Base-by-base conservation (phyloP, 2,888 invertebrate genomes). In the Coenonympha glycerion region DNA sequence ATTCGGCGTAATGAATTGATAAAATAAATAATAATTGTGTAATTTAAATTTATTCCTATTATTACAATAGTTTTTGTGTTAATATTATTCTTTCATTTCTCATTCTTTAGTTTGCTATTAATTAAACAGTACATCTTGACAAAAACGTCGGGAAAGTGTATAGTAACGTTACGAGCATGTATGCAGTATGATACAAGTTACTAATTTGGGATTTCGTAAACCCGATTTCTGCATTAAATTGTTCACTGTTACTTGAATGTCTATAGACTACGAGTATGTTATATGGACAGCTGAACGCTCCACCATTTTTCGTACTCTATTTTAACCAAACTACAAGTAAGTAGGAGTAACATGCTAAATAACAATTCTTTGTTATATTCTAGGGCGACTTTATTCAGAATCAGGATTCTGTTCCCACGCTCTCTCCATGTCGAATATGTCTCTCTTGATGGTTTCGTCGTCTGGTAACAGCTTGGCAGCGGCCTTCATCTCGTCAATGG, bases 321-420 rank as follows among this genome's bases (percentile, higher is more conserved):
- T n/a, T n/a, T n/a, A n/a, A n/a, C n/a, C n/a, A n/a, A n/a, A n/a
- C n/a, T n/a, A n/a, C n/a, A n/a, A n/a, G n/a, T n/a, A n/a, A n/a
- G n/a, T n/a, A n/a, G n/a, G n/a, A n/a, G n/a, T n/a, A n/a, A n/a
- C n/a, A n/a, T n/a, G n/a, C n/a, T n/a, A n/a, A n/a, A n/a, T n/a
- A n/a, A n/a, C n/a, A n/a, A n/a, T n/a, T n/a, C n/a, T n/a, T n/a
- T n/a, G n/a, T n/a, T n/a, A n/a, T n/a, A n/a, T n/a, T n/a, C n/a
- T n/a, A n/a, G n/a, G n/a, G n/a, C n/a, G 8, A 49, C 47, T 21
- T 39, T 52, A 87, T 47, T 87, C 86, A 2, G 84, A 87, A 72
- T 94, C 93, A 3, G 90, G 91, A 67, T 92, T 91, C 56, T 95
- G 90, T 37, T 95, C 93, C 74, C 96, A 86, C 11, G 95, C 95